These are phyloP conservation scores for Phylloscopus trochilus DNA, from an alignment of 2,113 vertebrate genomes.

Conservation along the genomic window DNA sequence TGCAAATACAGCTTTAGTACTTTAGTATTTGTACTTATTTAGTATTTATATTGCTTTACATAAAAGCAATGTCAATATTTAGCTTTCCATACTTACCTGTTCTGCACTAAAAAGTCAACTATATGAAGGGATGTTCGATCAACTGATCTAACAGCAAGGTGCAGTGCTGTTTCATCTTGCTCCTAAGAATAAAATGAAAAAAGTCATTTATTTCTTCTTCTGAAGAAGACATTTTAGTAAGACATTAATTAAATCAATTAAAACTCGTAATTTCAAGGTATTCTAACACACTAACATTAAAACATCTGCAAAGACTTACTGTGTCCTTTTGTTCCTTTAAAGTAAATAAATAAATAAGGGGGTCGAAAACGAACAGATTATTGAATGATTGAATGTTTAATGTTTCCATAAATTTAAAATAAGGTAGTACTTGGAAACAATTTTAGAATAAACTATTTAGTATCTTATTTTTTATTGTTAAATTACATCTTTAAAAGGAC, in stretches of 20 bases:
- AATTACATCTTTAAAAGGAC: neutral
- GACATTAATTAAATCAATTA: neutral
- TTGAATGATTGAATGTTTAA: neutral
- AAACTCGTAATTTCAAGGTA: neutral
- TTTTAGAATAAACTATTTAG: neutral
- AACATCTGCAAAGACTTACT: neutral
- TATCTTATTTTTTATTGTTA: neutral
- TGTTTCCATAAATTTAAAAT: neutral
- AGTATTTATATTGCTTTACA: neutral
- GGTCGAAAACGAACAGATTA: neutral
- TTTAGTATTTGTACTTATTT: neutral
- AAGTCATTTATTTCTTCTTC: neutral
- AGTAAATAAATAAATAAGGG: neutral
- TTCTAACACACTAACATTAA: neutral
- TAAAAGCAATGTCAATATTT: neutral
- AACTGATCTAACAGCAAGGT: constrained; percentile 91
- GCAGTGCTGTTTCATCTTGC: constrained; percentile 90
- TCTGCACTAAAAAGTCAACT: constrained; percentile 94
- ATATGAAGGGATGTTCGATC: constrained; percentile 96
- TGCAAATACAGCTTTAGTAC: neutral
- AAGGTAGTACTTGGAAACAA: neutral
- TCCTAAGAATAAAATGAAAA: constrained; percentile 76
- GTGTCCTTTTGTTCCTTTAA: neutral
- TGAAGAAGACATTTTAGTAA: neutral
- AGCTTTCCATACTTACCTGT: constrained; percentile 77